phyloP scores from a whole-genome alignment of 1,140 invertebrate species.

The Ladona fulva region DNA sequence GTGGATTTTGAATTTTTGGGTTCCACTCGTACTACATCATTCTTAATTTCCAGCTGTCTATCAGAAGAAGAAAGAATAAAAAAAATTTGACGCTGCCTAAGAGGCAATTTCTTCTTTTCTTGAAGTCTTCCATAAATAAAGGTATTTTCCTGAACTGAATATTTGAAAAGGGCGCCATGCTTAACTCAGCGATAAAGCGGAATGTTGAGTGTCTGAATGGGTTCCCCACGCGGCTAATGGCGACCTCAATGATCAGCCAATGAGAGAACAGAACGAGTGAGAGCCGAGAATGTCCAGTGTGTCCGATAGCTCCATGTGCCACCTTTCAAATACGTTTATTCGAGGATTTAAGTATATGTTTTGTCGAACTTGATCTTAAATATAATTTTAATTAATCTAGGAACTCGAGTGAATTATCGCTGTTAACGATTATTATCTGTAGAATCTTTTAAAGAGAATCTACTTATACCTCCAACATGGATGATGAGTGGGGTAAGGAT shows the following conservation, averaged over 20 bases:
- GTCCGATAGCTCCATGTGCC: neutral
- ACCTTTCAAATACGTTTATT: neutral
- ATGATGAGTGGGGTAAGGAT: neutral
- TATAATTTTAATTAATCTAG: neutral
- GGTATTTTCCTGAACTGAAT: too few species aligned
- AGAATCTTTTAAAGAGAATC: neutral
- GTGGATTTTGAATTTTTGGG: too few species aligned
- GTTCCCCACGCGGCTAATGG: neutral
- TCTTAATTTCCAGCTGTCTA: too few species aligned
- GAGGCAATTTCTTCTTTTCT: too few species aligned
- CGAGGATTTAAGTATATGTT: neutral
- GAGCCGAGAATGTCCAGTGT: neutral
- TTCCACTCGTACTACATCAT: too few species aligned
- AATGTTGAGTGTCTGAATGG: neutral
- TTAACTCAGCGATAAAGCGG: neutral
- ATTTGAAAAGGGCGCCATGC: too few species aligned
- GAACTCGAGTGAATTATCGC: neutral
- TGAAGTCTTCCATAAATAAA: too few species aligned
- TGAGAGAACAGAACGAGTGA: neutral
- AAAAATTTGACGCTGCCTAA: too few species aligned
- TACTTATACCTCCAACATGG: neutral
- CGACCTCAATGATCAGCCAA: constrained; percentile 7
- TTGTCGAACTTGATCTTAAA: neutral
- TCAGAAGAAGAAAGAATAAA: too few species aligned
- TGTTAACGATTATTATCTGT: neutral